Conservation (phyloP, 2,113 vertebrate genomes). For the Casuarius casuarius region DNA sequence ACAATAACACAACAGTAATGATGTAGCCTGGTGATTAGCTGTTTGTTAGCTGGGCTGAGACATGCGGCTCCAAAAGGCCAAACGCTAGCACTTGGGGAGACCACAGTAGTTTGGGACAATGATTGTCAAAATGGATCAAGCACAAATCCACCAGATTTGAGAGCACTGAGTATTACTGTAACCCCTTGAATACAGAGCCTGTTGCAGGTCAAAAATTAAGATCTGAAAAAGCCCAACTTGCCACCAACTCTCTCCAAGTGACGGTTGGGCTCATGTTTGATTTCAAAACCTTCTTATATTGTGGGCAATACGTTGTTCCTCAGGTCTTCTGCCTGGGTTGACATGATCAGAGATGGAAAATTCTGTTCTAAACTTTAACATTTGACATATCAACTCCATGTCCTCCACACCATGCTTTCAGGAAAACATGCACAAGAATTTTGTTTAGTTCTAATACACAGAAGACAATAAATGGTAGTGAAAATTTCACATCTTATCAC, state of each 20-base stretch:
- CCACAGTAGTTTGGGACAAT: not conserved
- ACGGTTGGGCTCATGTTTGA: not conserved
- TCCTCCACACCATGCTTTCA: not conserved
- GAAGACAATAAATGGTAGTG: too few relatives aligned
- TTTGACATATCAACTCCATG: not conserved
- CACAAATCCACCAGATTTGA: slow-evolving; percentile 15
- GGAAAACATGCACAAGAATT: not conserved
- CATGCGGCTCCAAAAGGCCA: not conserved
- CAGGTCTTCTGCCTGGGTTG: not conserved
- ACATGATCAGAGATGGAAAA: not conserved
- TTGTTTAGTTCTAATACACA: not conserved
- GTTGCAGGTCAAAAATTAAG: not conserved
- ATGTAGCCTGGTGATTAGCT: not conserved
- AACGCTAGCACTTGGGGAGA: not conserved
- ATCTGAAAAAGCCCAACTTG: not conserved
- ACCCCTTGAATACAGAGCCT: not conserved
- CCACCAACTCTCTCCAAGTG: not conserved
- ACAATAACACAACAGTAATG: not conserved
- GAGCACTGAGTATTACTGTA: not conserved
- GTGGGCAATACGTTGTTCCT: not conserved
- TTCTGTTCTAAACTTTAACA: not conserved
- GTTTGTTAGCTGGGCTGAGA: not conserved
- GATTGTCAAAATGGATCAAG: slow-evolving; percentile 29
- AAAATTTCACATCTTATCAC: too few relatives aligned
- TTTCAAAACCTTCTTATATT: not conserved